A percentile compares a stretch with the other conserved stretches of the same genome.
Conservation (phyloP, 2,797 vertebrate species). For the Chloroceryle amazona region DNA sequence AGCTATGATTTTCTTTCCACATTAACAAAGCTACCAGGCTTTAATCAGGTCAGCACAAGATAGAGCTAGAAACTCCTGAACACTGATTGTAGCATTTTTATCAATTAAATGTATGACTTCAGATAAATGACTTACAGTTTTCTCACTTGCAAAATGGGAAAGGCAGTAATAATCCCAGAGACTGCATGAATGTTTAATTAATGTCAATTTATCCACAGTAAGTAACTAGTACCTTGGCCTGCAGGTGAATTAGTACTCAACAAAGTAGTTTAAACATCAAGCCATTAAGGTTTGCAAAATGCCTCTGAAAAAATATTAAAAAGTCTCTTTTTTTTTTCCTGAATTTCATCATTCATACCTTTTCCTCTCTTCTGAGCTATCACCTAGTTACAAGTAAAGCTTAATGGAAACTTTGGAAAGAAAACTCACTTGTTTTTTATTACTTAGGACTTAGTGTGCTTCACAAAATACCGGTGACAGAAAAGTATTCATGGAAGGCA, state of each 20-base stretch:
- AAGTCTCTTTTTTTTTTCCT: background rate
- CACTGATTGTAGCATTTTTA: background rate
- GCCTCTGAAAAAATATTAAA: background rate
- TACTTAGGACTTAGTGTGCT: background rate
- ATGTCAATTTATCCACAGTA: background rate
- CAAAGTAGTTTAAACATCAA: background rate
- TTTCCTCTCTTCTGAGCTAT: background rate
- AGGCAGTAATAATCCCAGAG: background rate
- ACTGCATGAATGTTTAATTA: background rate
- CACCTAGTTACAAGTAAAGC: background rate
- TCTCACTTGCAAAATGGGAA: background rate
- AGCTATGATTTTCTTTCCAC: background rate
- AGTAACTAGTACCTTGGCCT: background rate
- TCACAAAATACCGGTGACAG: background rate
- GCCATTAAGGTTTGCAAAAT: background rate
- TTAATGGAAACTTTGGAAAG: background rate
- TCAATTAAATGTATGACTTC: background rate
- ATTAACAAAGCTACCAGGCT: background rate
- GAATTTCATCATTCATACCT: background rate
- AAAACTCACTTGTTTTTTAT: background rate
- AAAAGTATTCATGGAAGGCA: background rate
- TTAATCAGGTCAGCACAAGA: background rate
- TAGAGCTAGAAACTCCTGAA: background rate
- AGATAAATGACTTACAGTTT: background rate
- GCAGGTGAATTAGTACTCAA: background rate